These are phyloP conservation scores for Hedychridium roseum DNA, from an alignment of 2,888 invertebrate species.

Conservation along the genomic window DNA sequence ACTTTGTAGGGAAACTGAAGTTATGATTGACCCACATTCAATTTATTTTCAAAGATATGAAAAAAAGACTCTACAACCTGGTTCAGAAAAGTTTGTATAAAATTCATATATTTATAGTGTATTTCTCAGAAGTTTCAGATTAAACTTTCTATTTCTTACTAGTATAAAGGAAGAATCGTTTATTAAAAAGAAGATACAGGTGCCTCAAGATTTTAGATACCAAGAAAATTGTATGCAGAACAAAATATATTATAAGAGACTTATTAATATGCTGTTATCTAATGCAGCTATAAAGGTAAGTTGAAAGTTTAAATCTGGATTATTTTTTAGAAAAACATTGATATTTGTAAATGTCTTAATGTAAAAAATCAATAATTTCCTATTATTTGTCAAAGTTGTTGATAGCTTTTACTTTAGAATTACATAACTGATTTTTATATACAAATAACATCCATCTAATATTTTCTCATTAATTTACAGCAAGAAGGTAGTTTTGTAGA, in stretches of 20 bases:
- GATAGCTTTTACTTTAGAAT: not conserved
- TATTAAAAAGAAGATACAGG: not conserved
- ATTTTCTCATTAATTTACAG: conserved; percentile 22
- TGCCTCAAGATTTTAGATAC: not conserved
- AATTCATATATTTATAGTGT: not conserved
- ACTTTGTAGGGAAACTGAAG: conserved; percentile 18
- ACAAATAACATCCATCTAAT: not conserved
- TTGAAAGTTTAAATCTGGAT: not conserved
- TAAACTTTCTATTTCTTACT: conserved; percentile 1
- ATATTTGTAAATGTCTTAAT: conserved; percentile 1
- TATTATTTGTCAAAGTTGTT: not conserved
- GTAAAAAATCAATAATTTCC: not conserved
- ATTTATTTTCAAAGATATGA: conserved; percentile 36
- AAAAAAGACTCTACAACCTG: conserved; percentile 26
- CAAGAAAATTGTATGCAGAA: conserved; percentile 3
- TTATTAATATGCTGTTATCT: conserved; percentile 45
- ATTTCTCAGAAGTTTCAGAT: not conserved
- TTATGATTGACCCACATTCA: conserved; percentile 44
- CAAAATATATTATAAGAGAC: conserved; percentile 40
- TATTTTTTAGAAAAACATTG: not conserved
- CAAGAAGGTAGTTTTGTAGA: conserved; percentile 24
- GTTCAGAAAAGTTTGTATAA: conserved; percentile 8
- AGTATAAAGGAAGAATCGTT: not conserved
- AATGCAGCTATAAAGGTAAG: conserved; percentile 40
- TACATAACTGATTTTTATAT: conserved; percentile 3